Base-by-base conservation (phyloP, 35 echinoderm and acorn worm genomes). In the Amphiura filiformis region DNA sequence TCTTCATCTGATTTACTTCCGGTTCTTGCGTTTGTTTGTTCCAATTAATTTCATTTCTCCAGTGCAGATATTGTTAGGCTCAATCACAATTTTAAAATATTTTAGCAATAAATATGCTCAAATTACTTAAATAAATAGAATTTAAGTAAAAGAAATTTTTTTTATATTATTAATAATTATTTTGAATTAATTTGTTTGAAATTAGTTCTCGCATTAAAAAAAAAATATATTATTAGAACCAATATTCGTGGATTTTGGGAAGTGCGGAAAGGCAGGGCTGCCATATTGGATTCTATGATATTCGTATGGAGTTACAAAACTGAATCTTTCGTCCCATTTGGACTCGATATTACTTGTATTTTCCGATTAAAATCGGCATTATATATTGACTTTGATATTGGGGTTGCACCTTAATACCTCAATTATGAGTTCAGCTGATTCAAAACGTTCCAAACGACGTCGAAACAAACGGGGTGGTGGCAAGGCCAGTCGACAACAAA, bases 401-500 rank as follows among this genome's bases (percentile, higher is more conserved):
- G 28, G 61, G 83, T 65, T 13, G 52, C 33, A 88, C 39, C 77
- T 31, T 30, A 28, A 34, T 49, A 38, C 39, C 41, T 91, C 42
- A 86, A 95, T 39, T 0, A 97, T 97, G 95, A 97, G 95, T 93
- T 91, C 95, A 47, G 78, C 88, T 64, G 95, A 97, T 40, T 94
- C 76, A 78, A 97, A 93, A 75, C 92, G 95, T 34, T 88, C 88
- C 75, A 93, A 97, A 97, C 64, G 95, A 70, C 82, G 95, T 56
- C 84, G 95, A 39, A 97, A 97, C 81, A 93, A 93, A 92, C 88
- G 95, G 82, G 95, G 95, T 82, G 92, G 92, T 88, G 95, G 88
- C 17, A 97, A 97, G 83, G 38, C 95, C 61, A 92, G 75, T 89
- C 39, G 81, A 38, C 80, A 93, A 87, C 80, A 86, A 88, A 78